These are phyloP conservation scores for Potorous gilbertii DNA, from an alignment of 2,797 vertebrate species.

Conservation along the genomic window DNA sequence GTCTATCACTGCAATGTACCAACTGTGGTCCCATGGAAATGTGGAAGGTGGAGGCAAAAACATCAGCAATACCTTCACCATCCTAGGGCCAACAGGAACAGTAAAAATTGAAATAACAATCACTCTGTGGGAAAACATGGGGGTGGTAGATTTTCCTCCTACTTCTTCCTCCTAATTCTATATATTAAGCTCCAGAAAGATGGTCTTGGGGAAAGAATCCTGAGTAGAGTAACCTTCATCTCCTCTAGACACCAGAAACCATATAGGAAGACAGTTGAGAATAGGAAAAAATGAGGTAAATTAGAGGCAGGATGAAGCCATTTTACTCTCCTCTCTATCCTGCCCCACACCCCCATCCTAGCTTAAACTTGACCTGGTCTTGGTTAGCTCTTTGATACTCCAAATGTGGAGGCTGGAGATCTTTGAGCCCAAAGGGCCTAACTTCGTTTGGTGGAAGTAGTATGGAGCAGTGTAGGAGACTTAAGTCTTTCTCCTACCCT, in stretches of 20 bases:
- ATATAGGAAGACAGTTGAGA: not conserved
- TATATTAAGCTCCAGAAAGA: constrained; percentile 36
- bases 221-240: not conserved
- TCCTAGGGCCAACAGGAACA: not conserved
- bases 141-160: constrained; percentile 6
- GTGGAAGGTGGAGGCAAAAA: not conserved
- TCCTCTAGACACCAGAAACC: not conserved
- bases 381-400: constrained; percentile 29
- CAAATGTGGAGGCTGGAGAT: not conserved
- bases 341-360: not conserved
- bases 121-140: not conserved
- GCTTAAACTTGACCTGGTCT: not conserved
- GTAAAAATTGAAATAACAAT: constrained; percentile 65
- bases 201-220: constrained; percentile 10
- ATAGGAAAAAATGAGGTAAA: not conserved
- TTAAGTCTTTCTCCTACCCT: constrained; percentile 46
- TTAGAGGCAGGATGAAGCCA: constrained; percentile 3
- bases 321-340: not conserved
- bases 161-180: not conserved
- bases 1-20: constrained; percentile 45
- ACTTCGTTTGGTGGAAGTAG: not conserved
- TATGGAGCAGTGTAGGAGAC: constrained; percentile 23
- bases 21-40: constrained; percentile 42
- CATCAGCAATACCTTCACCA: not conserved
- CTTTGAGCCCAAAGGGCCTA: not conserved